Base-by-base conservation (phyloP, 1,140 invertebrate species). In the Arctopsyche grandis region DNA sequence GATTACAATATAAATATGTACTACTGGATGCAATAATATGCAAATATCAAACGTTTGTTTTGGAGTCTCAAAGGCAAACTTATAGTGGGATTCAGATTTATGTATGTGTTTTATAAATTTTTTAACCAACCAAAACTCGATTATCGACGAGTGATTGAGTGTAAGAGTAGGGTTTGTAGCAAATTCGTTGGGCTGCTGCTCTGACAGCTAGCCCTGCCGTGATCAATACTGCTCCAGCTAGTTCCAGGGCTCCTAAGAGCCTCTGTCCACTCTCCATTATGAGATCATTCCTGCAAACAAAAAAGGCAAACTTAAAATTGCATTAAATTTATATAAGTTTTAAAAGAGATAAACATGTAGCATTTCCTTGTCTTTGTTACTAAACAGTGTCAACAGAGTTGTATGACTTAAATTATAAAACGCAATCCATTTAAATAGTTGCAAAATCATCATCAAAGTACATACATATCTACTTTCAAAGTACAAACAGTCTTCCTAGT, bases 211-310 rank as follows among this genome's bases (percentile, higher is more conserved):
- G 38, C n/a, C 79, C 81, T 19, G 74, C 73, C n/a, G 81, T 69
- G 46, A 82, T 70, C 5, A 82, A 38, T 5, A 77, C 66, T 22
- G 81, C 81, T 12, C 81, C 81, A 12, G 63, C 81, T 44, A 82
- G 9, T 75, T 82, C 81, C 24, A 82, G 69, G 9, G 73, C 77
- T 21, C 79, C 81, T 19, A 82, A 78, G 19, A 82, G 75, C 24
- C 58, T 43, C 0, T 63, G 74, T 16, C 81, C 81, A 12, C 66
- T 66, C 24, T 82, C 81, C 81, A 82, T 82, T 60, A 29, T 77
- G 9, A 48, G 16, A 19, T 58, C 24, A 70, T 77, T 66, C 46
- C 70, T 78, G 56, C 9, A 77, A 73, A 29, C 1, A 52, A 12
- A 52, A 70, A n/a, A n/a, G n/a, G n/a, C 7, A 9, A 71, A 66